phyloP scores from a whole-genome alignment of 2,797 vertebrate species.

The Sitta carolinensis region DNA sequence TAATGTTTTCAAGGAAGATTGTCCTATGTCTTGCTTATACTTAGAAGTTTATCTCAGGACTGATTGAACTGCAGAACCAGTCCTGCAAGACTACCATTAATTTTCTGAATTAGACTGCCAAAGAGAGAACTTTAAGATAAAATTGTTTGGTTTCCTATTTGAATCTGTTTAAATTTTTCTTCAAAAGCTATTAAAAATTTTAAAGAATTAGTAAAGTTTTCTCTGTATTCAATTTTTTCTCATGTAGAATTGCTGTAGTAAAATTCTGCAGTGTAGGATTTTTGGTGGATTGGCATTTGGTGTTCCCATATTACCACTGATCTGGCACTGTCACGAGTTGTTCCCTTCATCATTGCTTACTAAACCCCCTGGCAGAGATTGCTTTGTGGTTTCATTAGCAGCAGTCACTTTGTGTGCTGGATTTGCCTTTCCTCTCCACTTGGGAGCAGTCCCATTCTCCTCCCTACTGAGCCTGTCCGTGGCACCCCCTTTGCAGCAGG shows the following conservation, averaged over 20 bases:
- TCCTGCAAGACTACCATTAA: background rate
- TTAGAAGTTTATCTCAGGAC: background rate
- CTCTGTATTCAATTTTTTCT: background rate
- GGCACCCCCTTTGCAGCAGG: background rate
- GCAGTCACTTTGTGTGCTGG: background rate
- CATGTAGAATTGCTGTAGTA: fast-evolving
- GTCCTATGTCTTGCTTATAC: background rate
- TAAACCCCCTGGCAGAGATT: background rate
- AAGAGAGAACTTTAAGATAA: background rate
- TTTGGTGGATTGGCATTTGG: background rate
- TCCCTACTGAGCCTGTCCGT: background rate
- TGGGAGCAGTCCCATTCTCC: background rate
- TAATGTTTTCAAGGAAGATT: background rate
- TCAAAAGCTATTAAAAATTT: background rate
- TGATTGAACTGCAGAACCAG: background rate
- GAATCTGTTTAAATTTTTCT: background rate
- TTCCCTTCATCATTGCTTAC: background rate
- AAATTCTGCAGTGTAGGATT: background rate
- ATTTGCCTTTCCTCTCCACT: background rate
- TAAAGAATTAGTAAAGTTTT: background rate
- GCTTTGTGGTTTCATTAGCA: background rate
- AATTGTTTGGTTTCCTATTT: background rate
- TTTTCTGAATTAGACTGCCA: background rate
- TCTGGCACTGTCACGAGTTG: background rate
- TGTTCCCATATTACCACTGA: background rate